Base-by-base conservation (phyloP, 2,888 invertebrate species). In the Gymnosoma rotundatum region DNA sequence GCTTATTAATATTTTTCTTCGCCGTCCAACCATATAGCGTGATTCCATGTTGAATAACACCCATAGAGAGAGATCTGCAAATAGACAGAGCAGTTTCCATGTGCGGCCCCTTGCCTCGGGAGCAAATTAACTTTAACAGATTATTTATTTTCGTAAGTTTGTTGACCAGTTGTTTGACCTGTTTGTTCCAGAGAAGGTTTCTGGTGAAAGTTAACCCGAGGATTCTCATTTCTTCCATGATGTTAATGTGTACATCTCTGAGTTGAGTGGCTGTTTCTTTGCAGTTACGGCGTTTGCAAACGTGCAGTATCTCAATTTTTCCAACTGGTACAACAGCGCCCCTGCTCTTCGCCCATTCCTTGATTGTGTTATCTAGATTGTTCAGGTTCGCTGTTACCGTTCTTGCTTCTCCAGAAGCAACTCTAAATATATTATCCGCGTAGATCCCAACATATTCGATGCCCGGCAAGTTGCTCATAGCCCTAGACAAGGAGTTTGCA, bases 101-200 rank as follows among this genome's bases (percentile, higher is more conserved):
- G 12, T 69, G 67, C 7, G 67, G 69, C 0, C 54, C 69, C 7
- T 69, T 69, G 20, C 14, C 45, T 10, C 56, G 16, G 6, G 42
- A 69, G 25, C 69, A 69, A 21, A 69, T 52, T 3, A 78, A 18
- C 21, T 61, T 50, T 16, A 69, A 32, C 0, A 78, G 21, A 32
- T 63, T 78, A 10, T 78, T 70, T 6, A 64, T 56, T 48, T 64
- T 78, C 10, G 45, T 18, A 9, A 78, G n/a, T 50, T 78, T 78
- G 20, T 32, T 42, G 6, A n/a, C 16, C 8, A 72, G 16, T 14
- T 25, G 36, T 14, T 70, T 76, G 0, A 67, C n/a, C 6, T 74
- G 69, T 14, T 48, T 48, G 12, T 67, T 78, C 78, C 83, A 74
- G 18, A 83, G 48, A 16, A 78, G 36, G 12, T 83, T 83, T 67